Evolutionary conservation across 2,888 invertebrate species (phyloP).

Genomic region (Calameuta pallipes): DNA sequence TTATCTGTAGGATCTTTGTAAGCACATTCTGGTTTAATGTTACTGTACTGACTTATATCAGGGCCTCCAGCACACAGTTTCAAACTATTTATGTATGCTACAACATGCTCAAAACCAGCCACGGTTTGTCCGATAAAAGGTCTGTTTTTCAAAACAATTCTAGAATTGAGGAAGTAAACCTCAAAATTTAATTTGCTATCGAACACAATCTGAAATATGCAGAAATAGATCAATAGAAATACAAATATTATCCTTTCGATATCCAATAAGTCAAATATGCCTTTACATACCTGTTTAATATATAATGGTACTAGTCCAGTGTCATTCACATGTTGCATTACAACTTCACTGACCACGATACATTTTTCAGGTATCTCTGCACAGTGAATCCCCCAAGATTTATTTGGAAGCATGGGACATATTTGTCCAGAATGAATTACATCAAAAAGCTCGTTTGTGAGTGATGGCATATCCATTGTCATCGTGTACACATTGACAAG

Average conservation of each 20-base stretch:
- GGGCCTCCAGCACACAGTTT: constrained; percentile 44
- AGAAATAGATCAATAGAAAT: neutral
- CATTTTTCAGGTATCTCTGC: constrained; percentile 33
- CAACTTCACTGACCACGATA: constrained; percentile 38
- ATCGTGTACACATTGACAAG: neutral
- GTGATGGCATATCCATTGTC: constrained; percentile 1
- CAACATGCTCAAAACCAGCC: constrained; percentile 35
- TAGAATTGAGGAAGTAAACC: constrained; percentile 34
- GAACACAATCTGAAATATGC: constrained; percentile 36
- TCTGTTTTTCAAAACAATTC: constrained; percentile 34
- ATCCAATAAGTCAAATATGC: neutral
- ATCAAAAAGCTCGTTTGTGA: constrained; percentile 4
- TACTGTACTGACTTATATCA: constrained; percentile 31
- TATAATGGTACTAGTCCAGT: constrained; percentile 34
- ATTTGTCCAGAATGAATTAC: constrained; percentile 29
- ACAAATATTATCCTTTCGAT: neutral
- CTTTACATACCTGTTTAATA: constrained; percentile 35
- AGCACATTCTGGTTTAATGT: constrained; percentile 41
- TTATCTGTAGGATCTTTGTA: constrained; percentile 39
- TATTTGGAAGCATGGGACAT: constrained; percentile 35
- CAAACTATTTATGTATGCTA: constrained; percentile 34
- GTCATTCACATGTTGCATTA: constrained; percentile 26
- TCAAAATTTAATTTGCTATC: constrained; percentile 39
- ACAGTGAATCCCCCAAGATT: constrained; percentile 41
- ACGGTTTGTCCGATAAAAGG: constrained; percentile 28